phyloP scores from a whole-genome alignment of 2,113 vertebrate genomes.

The Monarcha castaneiventris region DNA sequence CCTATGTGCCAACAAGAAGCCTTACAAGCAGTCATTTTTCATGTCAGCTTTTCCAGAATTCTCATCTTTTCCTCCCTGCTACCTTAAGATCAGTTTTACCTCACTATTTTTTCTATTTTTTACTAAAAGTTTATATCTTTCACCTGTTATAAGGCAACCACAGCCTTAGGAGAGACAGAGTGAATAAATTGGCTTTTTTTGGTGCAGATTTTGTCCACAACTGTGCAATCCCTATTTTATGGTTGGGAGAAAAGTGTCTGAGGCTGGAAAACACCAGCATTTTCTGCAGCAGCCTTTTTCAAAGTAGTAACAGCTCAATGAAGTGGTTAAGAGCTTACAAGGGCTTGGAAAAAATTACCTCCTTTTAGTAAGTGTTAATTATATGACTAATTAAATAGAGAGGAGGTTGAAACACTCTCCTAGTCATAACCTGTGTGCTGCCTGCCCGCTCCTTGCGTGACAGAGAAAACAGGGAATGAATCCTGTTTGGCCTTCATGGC shows the following conservation, averaged over 20 bases:
- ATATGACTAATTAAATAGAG: constrained; percentile 66
- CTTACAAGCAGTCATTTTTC: neutral
- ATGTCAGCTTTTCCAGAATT: neutral
- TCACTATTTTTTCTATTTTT: neutral
- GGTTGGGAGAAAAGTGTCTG: neutral
- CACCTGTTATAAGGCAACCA: neutral
- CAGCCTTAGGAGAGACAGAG: neutral
- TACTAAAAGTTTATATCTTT: neutral
- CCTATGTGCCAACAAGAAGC: neutral
- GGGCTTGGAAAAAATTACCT: constrained; percentile 48
- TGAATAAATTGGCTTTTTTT: neutral
- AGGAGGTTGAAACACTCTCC: constrained; percentile 50
- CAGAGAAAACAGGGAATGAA: constrained; percentile 47
- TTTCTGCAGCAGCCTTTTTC: constrained; percentile 24
- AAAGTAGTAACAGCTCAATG: constrained; percentile 20
- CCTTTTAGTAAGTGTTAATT: constrained; percentile 62
- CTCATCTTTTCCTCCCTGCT: neutral
- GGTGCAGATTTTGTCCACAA: neutral
- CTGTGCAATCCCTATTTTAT: neutral
- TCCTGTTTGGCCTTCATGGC: constrained; percentile 41
- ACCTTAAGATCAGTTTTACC: neutral
- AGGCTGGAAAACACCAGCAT: constrained; percentile 14
- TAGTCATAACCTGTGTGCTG: constrained; percentile 46
- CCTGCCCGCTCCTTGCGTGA: constrained; percentile 16
- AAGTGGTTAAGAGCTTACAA: constrained; percentile 48